phyloP scores from a whole-genome alignment of 2,888 invertebrate species.

The Eupeodes luniger region DNA sequence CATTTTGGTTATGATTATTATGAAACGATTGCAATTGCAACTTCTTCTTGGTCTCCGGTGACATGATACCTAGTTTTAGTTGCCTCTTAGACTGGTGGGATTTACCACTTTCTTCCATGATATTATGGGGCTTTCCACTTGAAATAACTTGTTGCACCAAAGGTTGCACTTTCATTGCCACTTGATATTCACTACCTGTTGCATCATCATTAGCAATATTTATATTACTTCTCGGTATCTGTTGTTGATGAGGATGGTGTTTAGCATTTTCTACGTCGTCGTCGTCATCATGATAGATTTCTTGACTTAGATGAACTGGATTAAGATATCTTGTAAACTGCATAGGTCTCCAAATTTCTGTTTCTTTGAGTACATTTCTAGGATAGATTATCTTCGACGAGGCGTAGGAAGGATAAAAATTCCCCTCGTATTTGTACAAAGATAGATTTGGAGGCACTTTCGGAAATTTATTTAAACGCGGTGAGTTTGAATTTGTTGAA shows the following conservation, averaged over 20 bases:
- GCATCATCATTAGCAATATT: conserved; percentile 5
- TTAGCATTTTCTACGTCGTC: background rate
- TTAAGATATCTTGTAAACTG: conserved; percentile 19
- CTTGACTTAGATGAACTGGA: conserved; percentile 56
- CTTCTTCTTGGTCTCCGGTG: background rate
- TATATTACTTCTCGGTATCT: background rate
- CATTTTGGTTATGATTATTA: conserved; percentile 10
- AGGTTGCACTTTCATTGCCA: conserved; percentile 48
- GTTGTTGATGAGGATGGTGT: background rate
- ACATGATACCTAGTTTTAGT: conserved; percentile 33
- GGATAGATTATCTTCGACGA: conserved; percentile 4
- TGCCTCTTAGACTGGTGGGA: conserved; percentile 12
- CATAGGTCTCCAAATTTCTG: background rate
- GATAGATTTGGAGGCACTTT: conserved; percentile 34
- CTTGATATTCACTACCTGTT: conserved; percentile 42
- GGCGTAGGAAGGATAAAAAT: conserved; percentile 55
- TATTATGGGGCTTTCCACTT: conserved; percentile 28
- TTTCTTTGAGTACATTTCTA: conserved; percentile 3
- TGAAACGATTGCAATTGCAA: background rate
- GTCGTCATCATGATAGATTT: conserved; percentile 44
- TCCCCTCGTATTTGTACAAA: conserved; percentile 60
- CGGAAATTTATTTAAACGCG: conserved; percentile 10
- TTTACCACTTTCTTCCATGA: conserved; percentile 40
- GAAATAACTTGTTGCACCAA: conserved; percentile 39
- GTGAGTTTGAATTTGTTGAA: background rate